Evolutionary conservation across 2,888 invertebrate species (phyloP).

Genomic region (Acanthosepion pharaonis): DNA sequence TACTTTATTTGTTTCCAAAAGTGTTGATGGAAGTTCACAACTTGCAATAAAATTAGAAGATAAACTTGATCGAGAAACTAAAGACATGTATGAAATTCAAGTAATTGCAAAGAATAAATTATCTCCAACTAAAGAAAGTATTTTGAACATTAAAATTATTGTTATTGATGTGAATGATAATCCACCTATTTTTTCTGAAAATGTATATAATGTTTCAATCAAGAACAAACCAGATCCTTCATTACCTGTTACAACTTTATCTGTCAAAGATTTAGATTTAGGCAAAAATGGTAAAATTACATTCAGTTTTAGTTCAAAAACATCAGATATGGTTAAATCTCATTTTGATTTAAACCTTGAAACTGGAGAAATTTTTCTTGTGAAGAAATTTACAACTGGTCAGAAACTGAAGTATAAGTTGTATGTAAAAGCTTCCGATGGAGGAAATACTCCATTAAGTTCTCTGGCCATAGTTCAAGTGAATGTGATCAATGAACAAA

Average conservation of each 20-base stretch:
- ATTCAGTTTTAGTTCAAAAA: background rate
- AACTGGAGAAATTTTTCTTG: background rate
- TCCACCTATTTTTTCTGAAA: background rate
- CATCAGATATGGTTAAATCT: background rate
- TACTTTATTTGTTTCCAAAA: background rate
- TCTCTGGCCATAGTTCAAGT: background rate
- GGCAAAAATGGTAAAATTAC: background rate
- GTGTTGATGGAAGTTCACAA: background rate
- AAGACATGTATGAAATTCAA: background rate
- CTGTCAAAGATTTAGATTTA: background rate
- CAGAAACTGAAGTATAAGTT: background rate
- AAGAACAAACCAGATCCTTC: background rate
- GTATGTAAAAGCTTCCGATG: background rate
- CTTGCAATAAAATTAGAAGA: constrained; percentile 6
- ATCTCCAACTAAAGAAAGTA: background rate
- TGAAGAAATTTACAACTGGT: background rate
- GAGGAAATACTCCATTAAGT: background rate
- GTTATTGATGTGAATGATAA: background rate
- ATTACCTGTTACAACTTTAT: background rate
- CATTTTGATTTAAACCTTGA: background rate
- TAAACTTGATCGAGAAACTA: constrained; percentile 6
- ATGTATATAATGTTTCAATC: background rate
- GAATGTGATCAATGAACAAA: background rate
- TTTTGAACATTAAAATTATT: background rate
- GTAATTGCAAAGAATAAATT: background rate